Evolutionary conservation across 1,140 invertebrate species (phyloP).

Genomic region (Doryteuthis pealeii): DNA sequence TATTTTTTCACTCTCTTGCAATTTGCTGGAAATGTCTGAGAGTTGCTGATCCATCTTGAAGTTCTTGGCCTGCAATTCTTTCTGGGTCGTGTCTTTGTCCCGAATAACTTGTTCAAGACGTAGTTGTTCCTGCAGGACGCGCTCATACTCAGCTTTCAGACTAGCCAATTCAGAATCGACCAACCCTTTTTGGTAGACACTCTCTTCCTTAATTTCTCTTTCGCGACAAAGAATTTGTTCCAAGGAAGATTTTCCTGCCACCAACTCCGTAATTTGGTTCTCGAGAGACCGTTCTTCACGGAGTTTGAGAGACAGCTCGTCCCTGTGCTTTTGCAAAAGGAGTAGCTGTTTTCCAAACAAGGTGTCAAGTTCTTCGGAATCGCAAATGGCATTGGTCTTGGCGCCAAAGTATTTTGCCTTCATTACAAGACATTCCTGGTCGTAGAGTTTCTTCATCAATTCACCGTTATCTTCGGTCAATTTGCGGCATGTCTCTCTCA

Average conservation of each 20-base stretch:
- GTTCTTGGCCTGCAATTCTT: conserved; percentile 51
- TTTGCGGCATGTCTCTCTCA: conserved; percentile 41
- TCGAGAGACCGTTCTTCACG: conserved; percentile 31
- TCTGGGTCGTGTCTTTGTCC: conserved; percentile 48
- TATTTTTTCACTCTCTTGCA: conserved; percentile 44
- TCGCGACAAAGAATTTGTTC: conserved; percentile 41
- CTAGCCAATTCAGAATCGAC: conserved; percentile 33
- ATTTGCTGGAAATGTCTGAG: conserved; percentile 40
- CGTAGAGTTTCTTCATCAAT: conserved; percentile 36
- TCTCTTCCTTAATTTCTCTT: conserved; percentile 32
- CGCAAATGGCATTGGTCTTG: conserved; percentile 20
- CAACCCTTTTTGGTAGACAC: conserved; percentile 32
- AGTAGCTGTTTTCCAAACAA: conserved; percentile 44
- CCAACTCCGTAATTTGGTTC: conserved; percentile 22
- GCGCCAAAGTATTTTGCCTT: conserved; percentile 29
- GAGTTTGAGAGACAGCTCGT: conserved; percentile 43
- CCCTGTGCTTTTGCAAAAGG: conserved; percentile 46
- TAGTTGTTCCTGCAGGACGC: conserved; percentile 32
- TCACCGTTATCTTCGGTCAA: conserved; percentile 41
- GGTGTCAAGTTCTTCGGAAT: conserved; percentile 24
- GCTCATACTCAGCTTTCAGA: conserved; percentile 33
- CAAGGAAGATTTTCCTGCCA: conserved; percentile 34
- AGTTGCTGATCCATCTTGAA: conserved; percentile 48
- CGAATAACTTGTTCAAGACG: conserved; percentile 45
- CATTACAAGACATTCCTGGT: conserved; percentile 45